Conservation (phyloP, 2,113 vertebrate genomes). For the Rhineura floridana region DNA sequence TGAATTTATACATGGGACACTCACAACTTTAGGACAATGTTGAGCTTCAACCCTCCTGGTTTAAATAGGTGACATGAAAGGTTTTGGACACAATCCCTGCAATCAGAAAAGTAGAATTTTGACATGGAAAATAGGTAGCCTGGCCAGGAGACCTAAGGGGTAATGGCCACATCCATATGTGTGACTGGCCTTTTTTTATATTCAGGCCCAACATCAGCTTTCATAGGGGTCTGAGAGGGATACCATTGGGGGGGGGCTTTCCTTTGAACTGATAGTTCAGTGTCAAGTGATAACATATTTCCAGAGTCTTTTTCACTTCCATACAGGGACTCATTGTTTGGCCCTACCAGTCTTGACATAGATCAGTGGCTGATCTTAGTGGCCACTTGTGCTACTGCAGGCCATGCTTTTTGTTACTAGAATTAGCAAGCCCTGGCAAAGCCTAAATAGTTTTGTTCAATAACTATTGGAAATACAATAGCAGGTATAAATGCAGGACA, state of each 20-base stretch:
- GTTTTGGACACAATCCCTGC: not conserved
- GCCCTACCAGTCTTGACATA: not conserved
- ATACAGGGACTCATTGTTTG: not conserved
- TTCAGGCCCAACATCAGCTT: slow-evolving; percentile 13
- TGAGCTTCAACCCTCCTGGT: not conserved
- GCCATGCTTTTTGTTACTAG: not conserved
- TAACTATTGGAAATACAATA: not conserved
- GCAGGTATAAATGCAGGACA: not conserved
- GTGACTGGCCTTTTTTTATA: not conserved
- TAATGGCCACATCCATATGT: not conserved
- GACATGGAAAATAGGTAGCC: not conserved
- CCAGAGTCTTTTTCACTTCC: not conserved
- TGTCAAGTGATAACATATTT: not conserved
- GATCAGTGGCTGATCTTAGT: not conserved
- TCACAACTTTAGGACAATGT: not conserved
- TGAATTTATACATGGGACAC: not conserved
- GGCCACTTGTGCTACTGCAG: not conserved
- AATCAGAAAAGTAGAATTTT: not conserved
- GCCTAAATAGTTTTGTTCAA: not conserved
- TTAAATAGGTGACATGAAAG: too few relatives aligned
- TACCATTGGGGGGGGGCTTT: slow-evolving; percentile 5
- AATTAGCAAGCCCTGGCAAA: not conserved
- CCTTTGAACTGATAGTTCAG: not conserved
- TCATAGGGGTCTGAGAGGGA: too few relatives aligned
- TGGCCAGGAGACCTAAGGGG: not conserved